Evolutionary conservation across 2,113 vertebrate genomes (phyloP).

Genomic region (Malurus melanocephalus): DNA sequence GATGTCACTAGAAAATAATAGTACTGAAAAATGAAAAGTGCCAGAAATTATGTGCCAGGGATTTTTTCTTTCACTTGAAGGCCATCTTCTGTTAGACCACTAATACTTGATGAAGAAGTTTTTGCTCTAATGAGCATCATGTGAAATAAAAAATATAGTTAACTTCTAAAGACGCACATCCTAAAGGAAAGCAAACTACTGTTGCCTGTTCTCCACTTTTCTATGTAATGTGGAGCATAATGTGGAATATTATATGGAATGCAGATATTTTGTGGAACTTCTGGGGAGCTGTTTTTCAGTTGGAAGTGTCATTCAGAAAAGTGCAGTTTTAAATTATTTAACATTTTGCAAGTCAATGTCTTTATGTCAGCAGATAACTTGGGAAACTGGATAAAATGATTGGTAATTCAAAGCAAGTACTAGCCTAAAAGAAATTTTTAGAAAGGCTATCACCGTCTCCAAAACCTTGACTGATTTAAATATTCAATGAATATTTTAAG

Average conservation of each 20-base stretch:
- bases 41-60: background rate
- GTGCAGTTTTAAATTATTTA: background rate
- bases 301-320: background rate
- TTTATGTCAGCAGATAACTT: background rate
- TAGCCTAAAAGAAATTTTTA: too few species aligned
- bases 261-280: background rate
- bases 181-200: background rate
- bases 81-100: background rate
- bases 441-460: too few species aligned
- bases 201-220: background rate
- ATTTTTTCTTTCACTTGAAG: background rate
- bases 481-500: too few species aligned
- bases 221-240: background rate
- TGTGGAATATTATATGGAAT: background rate
- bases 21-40: background rate
- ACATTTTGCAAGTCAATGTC: background rate
- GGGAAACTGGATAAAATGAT: background rate
- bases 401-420: too few species aligned
- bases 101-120: background rate
- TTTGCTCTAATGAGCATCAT: background rate
- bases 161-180: background rate
- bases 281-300: background rate
- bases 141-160: background rate
- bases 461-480: too few species aligned
- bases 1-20: background rate